Percentiles rank a stretch among this genome's conserved stretches.
Evolutionary conservation across 2,797 vertebrate genomes (phyloP).

Genomic region (Hipposideros larvatus): DNA sequence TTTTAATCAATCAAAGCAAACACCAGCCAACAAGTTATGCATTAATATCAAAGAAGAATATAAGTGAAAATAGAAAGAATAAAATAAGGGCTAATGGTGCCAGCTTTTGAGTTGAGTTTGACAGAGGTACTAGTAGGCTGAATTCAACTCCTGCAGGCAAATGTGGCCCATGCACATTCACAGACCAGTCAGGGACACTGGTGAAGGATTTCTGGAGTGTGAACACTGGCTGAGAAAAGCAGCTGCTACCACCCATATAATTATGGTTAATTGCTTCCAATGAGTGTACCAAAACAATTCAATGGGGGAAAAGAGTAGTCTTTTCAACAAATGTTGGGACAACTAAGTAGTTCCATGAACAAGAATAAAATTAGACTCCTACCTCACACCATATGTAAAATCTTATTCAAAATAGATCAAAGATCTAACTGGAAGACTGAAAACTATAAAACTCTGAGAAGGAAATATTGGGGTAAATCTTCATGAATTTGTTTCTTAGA

Average conservation of each 20-base stretch:
- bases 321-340: neutral
- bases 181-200: neutral
- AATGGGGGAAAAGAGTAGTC: neutral
- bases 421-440: neutral
- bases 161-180: neutral
- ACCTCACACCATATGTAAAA: neutral
- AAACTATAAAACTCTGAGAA: neutral
- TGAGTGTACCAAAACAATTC: neutral
- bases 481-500: neutral
- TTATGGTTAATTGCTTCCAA: neutral
- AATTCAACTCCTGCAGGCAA: neutral
- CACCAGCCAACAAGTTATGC: neutral
- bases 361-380: neutral
- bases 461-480: neutral
- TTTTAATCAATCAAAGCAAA: conserved; percentile 43
- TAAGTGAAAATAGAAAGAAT: neutral
- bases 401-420: neutral
- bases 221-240: neutral
- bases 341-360: neutral
- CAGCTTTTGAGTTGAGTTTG: neutral
- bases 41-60: neutral
- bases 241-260: neutral
- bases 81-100: neutral
- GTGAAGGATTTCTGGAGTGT: neutral
- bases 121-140: neutral